Base-by-base conservation (phyloP, 2,113 vertebrate genomes). In the Mellivora capensis region DNA sequence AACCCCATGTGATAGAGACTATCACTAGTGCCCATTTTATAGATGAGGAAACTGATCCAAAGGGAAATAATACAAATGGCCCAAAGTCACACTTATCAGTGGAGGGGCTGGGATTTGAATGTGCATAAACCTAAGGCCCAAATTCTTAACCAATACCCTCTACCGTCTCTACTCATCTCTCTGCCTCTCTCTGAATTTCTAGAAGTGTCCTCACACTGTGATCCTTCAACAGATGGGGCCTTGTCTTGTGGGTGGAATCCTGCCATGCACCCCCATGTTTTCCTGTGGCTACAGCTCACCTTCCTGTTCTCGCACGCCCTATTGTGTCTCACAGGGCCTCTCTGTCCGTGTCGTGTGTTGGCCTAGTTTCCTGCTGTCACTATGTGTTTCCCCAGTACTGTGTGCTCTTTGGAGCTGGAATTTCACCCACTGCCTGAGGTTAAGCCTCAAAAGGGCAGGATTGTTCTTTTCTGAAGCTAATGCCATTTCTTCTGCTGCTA, bases 1-100 rank as follows among this genome's bases (percentile, higher is more conserved):
- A 18, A 29, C 34, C 2, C 23, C 7, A 8, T n/a, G 37, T 0
- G 0, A 1, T 29, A 69, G 31, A 20, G n/a, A 44, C 39, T 21
- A 3, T 59, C 27, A 0, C 4, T 9, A n/a, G 44, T 14, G n/a
- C 23, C 61, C n/a, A 34, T 87, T 89, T 86, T 39, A 77, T 4
- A 80, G 52, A 57, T 47, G 54, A 81, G 49, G 14, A 91, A 62
- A 42, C 17, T 34, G 82, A 80, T 92, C 74, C 77, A 29, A 20
- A 86, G 77, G 61, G 31, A 64, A 23, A 17, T 83, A 59, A 61
- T 54, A 59, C 39, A 47, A 31, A 42, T 23, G 27, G 17, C 82
- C 80, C 39, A 62, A 49, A 13, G 39, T 27, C 82, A 77, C 39
- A n/a, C 47, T 67, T 69, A 49, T 21, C 17, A 25, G 34, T 44